These are phyloP conservation scores for Orgyia antiqua DNA, from an alignment of 2,888 invertebrate genomes.

Conservation along the genomic window DNA sequence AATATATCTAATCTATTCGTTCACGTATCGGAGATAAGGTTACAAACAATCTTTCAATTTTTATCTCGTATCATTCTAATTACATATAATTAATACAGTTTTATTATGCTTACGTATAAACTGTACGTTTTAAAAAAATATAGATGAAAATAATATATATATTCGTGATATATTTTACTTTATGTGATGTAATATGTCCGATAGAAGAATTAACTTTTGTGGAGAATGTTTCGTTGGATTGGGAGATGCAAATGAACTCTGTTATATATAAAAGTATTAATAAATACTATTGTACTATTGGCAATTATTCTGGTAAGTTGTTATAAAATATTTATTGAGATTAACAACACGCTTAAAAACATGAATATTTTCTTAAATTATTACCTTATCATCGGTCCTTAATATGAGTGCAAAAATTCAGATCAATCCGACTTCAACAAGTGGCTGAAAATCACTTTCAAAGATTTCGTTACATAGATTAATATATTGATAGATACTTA, in stretches of 20 bases:
- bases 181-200: constrained; percentile 5
- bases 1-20: constrained; percentile 1
- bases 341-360: too few relatives aligned
- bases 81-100: constrained; percentile 6
- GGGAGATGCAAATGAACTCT: constrained; percentile 17
- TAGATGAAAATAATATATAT: constrained; percentile 4
- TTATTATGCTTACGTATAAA: constrained; percentile 4
- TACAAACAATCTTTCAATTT: neutral
- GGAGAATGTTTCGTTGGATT: neutral
- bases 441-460: too few relatives aligned
- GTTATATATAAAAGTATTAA: constrained; percentile 33
- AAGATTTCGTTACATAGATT: too few relatives aligned
- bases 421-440: too few relatives aligned
- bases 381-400: too few relatives aligned
- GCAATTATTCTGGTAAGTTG: constrained; percentile 25
- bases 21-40: neutral
- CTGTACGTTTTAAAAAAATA: neutral
- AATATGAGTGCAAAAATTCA: too few relatives aligned
- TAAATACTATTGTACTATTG: constrained; percentile 33
- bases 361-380: too few relatives aligned
- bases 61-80: constrained; percentile 5
- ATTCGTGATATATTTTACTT: constrained; percentile 1
- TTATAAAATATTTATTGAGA: too few relatives aligned
- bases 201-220: neutral
- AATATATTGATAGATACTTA: too few relatives aligned